Evolutionary conservation across 1,140 invertebrate species (phyloP).

Genomic region (Phthorimaea operculella): DNA sequence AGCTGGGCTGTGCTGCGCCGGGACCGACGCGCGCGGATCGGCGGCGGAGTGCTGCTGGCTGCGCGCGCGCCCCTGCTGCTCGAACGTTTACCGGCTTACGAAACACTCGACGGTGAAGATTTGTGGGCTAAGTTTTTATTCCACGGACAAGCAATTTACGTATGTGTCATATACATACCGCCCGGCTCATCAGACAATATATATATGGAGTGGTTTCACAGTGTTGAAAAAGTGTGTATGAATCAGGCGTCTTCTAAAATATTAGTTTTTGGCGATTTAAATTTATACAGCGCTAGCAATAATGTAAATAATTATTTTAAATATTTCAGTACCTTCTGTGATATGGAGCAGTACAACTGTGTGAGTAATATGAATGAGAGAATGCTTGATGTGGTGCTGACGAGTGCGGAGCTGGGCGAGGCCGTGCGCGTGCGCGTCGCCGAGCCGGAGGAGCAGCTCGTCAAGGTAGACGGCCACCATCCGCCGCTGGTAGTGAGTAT

Average conservation of each 20-base stretch:
- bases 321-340: slow-evolving; percentile 3
- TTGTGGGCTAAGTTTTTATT: slow-evolving; percentile 1
- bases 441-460: background rate
- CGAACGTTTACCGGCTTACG: background rate
- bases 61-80: background rate
- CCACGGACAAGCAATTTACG: background rate
- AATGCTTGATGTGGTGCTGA: slow-evolving; percentile 9
- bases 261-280: slow-evolving; percentile 7
- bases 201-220: slow-evolving; percentile 9
- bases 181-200: background rate
- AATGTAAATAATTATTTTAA: slow-evolving; percentile 2
- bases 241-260: background rate
- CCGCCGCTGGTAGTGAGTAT: slow-evolving; percentile 1
- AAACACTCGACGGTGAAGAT: background rate
- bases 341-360: slow-evolving; percentile 6
- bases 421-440: background rate
- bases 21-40: background rate
- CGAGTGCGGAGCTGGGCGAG: slow-evolving; percentile 5
- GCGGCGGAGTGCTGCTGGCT: slow-evolving; percentile 1
- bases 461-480: slow-evolving; percentile 2
- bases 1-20: background rate
- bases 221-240: slow-evolving; percentile 4
- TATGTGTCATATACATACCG: slow-evolving; percentile 9
- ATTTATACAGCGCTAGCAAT: slow-evolving; percentile 6
- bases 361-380: slow-evolving; percentile 9